Percentiles rank a stretch among this genome's conserved stretches.
phyloP scores from a whole-genome alignment of 2,797 vertebrate genomes.

The Gymnocypris eckloni region DNA sequence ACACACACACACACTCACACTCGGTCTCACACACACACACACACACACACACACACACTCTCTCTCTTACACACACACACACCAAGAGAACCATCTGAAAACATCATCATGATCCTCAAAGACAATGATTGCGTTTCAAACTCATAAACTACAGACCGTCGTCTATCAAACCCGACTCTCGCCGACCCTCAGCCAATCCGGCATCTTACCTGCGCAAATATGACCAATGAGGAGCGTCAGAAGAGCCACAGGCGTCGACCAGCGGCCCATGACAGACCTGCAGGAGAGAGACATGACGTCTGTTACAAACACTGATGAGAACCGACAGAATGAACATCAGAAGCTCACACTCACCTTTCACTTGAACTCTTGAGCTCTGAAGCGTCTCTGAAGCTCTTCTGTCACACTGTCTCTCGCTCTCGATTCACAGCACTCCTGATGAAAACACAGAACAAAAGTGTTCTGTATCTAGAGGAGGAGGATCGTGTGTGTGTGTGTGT shows the following conservation, averaged over 20 bases:
- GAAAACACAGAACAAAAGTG: conserved; percentile 75
- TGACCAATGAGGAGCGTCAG: conserved; percentile 76
- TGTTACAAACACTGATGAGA: neutral
- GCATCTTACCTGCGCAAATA: conserved; percentile 73
- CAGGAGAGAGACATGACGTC: conserved; percentile 32
- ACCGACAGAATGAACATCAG: neutral
- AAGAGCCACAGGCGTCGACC: conserved; percentile 60
- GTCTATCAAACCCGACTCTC: neutral
- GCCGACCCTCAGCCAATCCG: neutral
- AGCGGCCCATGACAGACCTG: conserved; percentile 63
- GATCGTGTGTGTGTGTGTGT: conserved; percentile 16
- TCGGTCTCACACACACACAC: too few species aligned
- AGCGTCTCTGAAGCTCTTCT: conserved; percentile 15
- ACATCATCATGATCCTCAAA: conserved; percentile 46
- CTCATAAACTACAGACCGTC: neutral
- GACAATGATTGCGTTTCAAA: neutral
- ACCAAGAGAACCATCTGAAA: neutral
- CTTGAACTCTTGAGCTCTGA: neutral
- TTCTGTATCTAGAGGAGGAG: conserved; percentile 66
- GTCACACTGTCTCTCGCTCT: conserved; percentile 37
- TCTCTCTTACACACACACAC: too few species aligned
- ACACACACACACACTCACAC: too few species aligned
- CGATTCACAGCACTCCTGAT: conserved; percentile 66
- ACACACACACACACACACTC: too few species aligned
- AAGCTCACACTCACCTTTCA: neutral